phyloP scores from a whole-genome alignment of 2,888 invertebrate genomes.

The Parapristionchus giblindavisi region DNA sequence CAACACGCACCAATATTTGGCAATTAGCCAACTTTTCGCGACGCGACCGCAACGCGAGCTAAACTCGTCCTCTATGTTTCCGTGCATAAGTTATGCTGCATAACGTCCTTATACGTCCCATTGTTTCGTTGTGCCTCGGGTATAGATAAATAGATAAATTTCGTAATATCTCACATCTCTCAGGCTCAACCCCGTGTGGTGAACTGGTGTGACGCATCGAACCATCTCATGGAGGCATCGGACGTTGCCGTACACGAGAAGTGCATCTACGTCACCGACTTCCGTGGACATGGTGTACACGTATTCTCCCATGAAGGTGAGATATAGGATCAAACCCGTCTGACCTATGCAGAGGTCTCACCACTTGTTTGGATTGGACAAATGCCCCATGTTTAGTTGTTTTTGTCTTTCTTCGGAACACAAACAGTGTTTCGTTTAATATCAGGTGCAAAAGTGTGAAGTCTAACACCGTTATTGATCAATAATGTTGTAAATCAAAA shows the following conservation, averaged over 20 bases:
- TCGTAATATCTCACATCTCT: neutral
- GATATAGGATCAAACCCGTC: neutral
- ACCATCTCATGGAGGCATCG: slow-evolving; percentile 56
- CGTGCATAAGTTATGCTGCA: too few relatives aligned
- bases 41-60: too few relatives aligned
- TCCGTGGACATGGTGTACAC: slow-evolving; percentile 63
- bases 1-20: too few relatives aligned
- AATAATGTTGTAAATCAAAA: neutral
- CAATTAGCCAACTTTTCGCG: too few relatives aligned
- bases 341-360: too few relatives aligned
- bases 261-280: slow-evolving; percentile 62
- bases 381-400: too few relatives aligned
- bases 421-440: neutral
- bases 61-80: too few relatives aligned
- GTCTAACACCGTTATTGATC: neutral
- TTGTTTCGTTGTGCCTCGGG: too few relatives aligned
- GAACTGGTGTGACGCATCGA: slow-evolving; percentile 55
- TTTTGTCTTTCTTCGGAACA: too few relatives aligned
- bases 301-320: slow-evolving; percentile 60
- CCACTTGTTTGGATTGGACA: too few relatives aligned
- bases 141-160: too few relatives aligned
- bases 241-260: slow-evolving; percentile 63
- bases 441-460: neutral
- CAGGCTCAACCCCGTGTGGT: slow-evolving; percentile 45
- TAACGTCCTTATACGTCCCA: too few relatives aligned